phyloP scores from a whole-genome alignment of 1,140 invertebrate species.

The Melipona quadrifasciata region DNA sequence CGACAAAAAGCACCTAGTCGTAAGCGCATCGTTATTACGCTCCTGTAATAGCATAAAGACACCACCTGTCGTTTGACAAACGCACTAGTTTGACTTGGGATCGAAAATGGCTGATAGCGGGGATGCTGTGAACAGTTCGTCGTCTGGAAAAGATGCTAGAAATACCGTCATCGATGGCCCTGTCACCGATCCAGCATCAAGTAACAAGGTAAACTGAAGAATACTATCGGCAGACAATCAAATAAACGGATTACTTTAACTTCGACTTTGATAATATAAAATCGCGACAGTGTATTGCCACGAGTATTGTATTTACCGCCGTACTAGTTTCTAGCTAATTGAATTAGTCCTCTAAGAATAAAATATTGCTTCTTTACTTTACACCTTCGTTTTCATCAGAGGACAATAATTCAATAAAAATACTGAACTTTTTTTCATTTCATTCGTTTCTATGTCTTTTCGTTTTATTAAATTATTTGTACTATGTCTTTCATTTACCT shows the following conservation, averaged over 20 bases:
- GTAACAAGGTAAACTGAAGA: conserved; percentile 72
- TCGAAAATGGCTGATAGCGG: conserved; percentile 79
- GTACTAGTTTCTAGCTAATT: conserved; percentile 21
- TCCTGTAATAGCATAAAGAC: conserved; percentile 28
- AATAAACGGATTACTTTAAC: not conserved
- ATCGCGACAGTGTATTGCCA: conserved; percentile 20
- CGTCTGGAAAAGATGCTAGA: conserved; percentile 75
- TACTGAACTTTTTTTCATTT: not conserved
- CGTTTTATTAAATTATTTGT: conserved; percentile 3
- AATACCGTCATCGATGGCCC: conserved; percentile 74
- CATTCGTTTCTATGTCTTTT: not conserved
- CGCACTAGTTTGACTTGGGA: conserved; percentile 47
- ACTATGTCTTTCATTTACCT: not conserved
- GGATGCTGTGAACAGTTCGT: conserved; percentile 71
- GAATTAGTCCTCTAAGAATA: not conserved
- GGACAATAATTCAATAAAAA: not conserved
- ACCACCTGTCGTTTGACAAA: conserved; percentile 28
- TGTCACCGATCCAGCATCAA: conserved; percentile 77
- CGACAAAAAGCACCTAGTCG: not conserved
- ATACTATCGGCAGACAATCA: not conserved
- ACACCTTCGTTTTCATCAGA: not conserved
- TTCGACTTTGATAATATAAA: not conserved
- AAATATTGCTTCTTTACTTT: not conserved
- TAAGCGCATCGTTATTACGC: conserved; percentile 1
- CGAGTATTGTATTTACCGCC: conserved; percentile 56